phyloP scores from a whole-genome alignment of 2,888 invertebrate genomes.

The Gymnoscelis rufifasciata region DNA sequence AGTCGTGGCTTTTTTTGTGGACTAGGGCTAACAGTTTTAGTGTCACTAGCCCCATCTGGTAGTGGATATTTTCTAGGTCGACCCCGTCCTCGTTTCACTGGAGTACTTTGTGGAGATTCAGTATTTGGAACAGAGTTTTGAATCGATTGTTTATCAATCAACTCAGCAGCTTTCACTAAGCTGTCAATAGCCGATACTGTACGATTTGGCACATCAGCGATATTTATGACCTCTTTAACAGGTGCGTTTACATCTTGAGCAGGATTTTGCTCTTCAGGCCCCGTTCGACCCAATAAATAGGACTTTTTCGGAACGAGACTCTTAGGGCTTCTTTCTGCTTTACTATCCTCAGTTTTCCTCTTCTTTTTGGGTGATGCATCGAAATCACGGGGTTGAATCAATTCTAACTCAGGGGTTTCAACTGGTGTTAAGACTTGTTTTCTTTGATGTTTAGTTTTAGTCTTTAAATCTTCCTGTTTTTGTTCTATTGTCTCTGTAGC shows the following conservation, averaged over 20 bases:
- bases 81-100: conserved; percentile 66
- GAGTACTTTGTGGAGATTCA: conserved; percentile 46
- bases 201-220: conserved; percentile 33
- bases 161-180: conserved; percentile 69
- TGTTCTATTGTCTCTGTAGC: conserved; percentile 47
- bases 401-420: conserved; percentile 64
- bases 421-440: conserved; percentile 74
- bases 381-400: conserved; percentile 64
- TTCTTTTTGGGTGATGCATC: conserved; percentile 64
- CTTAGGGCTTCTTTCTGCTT: conserved; percentile 50
- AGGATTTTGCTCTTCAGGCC: conserved; percentile 37
- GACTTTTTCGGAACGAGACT: conserved; percentile 62
- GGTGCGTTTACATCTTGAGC: conserved; percentile 33
- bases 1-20: conserved; percentile 62
- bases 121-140: conserved; percentile 31
- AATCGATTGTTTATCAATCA: conserved; percentile 62
- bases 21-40: conserved; percentile 47
- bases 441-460: conserved; percentile 67
- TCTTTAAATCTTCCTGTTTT: conserved; percentile 53
- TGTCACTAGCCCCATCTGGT: conserved; percentile 43
- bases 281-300: conserved; percentile 56
- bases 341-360: conserved; percentile 55
- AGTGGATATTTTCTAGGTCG: conserved; percentile 69
- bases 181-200: conserved; percentile 67
- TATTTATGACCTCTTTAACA: conserved; percentile 33